These are phyloP conservation scores for Gymnocephalus cernua DNA, from an alignment of 2,113 vertebrate species.

Conservation along the genomic window DNA sequence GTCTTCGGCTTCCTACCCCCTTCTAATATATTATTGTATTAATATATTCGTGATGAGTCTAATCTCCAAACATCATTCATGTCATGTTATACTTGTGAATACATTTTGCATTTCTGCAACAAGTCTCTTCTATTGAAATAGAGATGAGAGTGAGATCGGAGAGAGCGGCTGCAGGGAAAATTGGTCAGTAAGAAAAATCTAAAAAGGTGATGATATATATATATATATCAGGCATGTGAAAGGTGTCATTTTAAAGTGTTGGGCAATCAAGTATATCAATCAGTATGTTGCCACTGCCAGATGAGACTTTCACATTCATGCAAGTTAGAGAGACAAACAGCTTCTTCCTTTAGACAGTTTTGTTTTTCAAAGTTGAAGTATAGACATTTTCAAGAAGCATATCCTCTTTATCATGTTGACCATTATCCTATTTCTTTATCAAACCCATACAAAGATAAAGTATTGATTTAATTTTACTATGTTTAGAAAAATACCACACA, in stretches of 20 bases:
- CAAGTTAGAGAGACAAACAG: background rate
- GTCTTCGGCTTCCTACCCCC: too few species aligned
- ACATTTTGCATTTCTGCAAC: too few species aligned
- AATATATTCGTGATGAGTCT: too few species aligned
- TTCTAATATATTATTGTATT: too few species aligned
- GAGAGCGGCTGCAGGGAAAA: conserved; percentile 7
- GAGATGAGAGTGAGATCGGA: conserved; percentile 25
- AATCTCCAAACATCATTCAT: too few species aligned
- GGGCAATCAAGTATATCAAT: conserved; percentile 11
- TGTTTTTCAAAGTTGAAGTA: conserved; percentile 1
- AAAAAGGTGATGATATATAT: background rate
- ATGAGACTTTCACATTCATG: conserved; percentile 21
- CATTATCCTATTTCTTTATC: background rate
- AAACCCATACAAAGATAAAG: background rate
- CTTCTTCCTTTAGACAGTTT: background rate
- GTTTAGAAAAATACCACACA: too few species aligned
- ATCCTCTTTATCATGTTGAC: background rate
- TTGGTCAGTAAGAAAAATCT: background rate
- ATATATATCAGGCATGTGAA: conserved; percentile 16
- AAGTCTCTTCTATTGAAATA: too few species aligned
- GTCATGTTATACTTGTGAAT: too few species aligned
- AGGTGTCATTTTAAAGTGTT: conserved; percentile 34
- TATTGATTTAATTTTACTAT: background rate
- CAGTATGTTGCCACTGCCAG: conserved; percentile 13
- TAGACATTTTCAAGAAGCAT: background rate